phyloP scores from a whole-genome alignment of 2,113 vertebrate genomes.

The Eublepharis macularius region DNA sequence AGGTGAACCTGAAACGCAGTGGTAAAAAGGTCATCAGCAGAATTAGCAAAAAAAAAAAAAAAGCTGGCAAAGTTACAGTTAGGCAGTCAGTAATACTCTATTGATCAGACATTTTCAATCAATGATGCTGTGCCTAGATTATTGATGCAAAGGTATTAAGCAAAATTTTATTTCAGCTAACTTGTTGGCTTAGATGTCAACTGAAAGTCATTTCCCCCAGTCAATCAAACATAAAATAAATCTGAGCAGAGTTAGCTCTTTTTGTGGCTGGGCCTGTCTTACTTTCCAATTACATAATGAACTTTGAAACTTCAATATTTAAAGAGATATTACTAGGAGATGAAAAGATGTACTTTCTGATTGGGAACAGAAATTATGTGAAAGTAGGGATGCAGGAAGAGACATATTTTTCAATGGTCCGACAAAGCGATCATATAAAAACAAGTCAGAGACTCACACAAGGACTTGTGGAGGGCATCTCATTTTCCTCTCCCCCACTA shows the following conservation, averaged over 20 bases:
- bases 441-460: too few relatives aligned
- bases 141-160: conserved; percentile 88
- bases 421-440: conserved; percentile 6
- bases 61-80: conserved; percentile 82
- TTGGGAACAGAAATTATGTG: conserved; percentile 8
- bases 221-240: conserved; percentile 81
- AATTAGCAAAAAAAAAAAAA: conserved; percentile 75
- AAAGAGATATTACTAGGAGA: conserved; percentile 46
- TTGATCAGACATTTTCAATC: conserved; percentile 84
- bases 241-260: conserved; percentile 71
- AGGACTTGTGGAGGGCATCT: too few relatives aligned
- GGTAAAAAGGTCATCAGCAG: conserved; percentile 80
- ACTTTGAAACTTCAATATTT: conserved; percentile 58
- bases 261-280: conserved; percentile 57
- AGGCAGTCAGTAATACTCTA: conserved; percentile 83
- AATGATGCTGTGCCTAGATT: conserved; percentile 82
- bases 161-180: conserved; percentile 87
- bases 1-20: conserved; percentile 70
- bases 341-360: conserved; percentile 19
- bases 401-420: neutral
- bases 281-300: conserved; percentile 65
- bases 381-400: neutral
- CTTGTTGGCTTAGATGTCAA: conserved; percentile 86
- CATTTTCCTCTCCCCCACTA: too few relatives aligned
- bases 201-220: conserved; percentile 85